phyloP scores from a whole-genome alignment of 2,113 vertebrate species.

The Cavia aperea region DNA sequence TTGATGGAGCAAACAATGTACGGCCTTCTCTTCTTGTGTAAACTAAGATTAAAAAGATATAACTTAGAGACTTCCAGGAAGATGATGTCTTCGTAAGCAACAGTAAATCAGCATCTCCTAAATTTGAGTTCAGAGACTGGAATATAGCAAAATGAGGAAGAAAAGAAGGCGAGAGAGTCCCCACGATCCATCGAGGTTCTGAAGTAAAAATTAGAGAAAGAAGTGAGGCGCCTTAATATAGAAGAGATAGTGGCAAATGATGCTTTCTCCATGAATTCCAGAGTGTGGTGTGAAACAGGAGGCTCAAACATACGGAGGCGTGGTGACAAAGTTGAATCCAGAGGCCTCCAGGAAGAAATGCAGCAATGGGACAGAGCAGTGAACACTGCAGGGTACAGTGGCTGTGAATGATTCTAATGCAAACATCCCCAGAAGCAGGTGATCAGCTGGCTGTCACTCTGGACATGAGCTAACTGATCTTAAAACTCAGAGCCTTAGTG shows the following conservation, averaged over 20 bases:
- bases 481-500: background rate
- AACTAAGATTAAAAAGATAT: background rate
- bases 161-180: background rate
- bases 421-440: background rate
- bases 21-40: background rate
- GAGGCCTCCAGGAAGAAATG: background rate
- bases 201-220: background rate
- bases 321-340: background rate
- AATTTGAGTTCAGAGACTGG: background rate
- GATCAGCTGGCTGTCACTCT: background rate
- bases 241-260: background rate
- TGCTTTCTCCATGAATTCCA: background rate
- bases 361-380: background rate
- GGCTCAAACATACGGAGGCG: background rate
- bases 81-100: background rate
- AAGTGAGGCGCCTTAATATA: background rate
- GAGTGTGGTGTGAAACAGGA: background rate
- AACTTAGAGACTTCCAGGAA: background rate
- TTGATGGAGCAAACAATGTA: background rate
- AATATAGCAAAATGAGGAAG: background rate
- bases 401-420: no score
- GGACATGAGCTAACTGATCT: background rate
- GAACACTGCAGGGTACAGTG: no score
- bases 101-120: background rate
- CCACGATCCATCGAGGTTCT: background rate